Evolutionary conservation across 2,113 vertebrate genomes (phyloP).

Genomic region (Anarhynchus alexandrinus): DNA sequence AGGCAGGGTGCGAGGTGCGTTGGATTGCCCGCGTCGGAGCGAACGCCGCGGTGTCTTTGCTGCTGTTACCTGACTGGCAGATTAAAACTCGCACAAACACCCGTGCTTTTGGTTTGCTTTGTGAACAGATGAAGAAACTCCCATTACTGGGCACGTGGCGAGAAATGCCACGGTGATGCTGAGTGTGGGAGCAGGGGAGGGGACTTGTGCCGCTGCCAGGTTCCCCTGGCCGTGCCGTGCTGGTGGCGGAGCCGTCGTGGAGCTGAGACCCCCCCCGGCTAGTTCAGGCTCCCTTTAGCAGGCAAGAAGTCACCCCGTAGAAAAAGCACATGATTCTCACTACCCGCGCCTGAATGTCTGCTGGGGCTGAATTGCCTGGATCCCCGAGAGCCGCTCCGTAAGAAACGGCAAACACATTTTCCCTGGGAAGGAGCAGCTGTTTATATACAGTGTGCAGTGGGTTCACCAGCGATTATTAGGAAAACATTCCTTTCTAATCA

Average conservation of each 20-base stretch:
- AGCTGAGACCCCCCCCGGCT: neutral
- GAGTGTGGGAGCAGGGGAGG: neutral
- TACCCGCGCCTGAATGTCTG: neutral
- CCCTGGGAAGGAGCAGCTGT: slow-evolving; percentile 8
- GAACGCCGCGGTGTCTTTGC: accelerated
- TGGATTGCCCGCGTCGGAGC: neutral
- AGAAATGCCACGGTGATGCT: neutral
- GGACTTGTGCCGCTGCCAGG: neutral
- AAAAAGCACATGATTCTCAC: slow-evolving; percentile 21
- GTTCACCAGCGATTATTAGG: neutral
- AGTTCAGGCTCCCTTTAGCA: neutral
- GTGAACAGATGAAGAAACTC: neutral
- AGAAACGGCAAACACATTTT: neutral
- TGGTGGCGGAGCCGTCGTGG: neutral
- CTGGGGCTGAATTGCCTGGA: neutral
- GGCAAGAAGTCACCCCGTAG: neutral
- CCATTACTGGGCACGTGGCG: accelerated
- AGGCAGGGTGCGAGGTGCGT: neutral
- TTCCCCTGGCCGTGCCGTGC: neutral
- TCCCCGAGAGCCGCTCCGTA: neutral
- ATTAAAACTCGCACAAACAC: neutral
- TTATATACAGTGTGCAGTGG: neutral
- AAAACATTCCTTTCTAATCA: slow-evolving; percentile 1
- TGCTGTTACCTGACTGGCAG: neutral
- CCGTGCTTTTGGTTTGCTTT: neutral